Evolutionary conservation across 2,797 vertebrate genomes (phyloP).

Genomic region (Lepilemur ruficaudatus): DNA sequence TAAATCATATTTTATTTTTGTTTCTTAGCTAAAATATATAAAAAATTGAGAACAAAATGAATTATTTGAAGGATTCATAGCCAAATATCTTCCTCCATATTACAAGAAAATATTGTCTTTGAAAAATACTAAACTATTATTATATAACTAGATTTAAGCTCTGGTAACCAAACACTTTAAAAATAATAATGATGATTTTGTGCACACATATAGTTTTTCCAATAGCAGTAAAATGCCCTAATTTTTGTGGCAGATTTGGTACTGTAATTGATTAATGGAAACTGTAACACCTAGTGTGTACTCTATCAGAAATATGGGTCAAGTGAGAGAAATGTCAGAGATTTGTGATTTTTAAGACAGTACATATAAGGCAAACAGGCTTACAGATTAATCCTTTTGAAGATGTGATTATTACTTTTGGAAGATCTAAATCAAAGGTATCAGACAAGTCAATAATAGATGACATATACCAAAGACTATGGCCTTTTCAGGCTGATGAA

Average conservation of each 20-base stretch:
- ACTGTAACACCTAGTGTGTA: neutral
- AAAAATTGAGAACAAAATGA: neutral
- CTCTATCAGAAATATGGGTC: neutral
- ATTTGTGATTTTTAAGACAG: slow-evolving; percentile 13
- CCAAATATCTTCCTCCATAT: neutral
- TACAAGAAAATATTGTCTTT: neutral
- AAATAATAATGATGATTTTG: neutral
- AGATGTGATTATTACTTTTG: slow-evolving; percentile 58
- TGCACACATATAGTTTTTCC: neutral
- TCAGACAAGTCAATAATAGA: slow-evolving; percentile 55
- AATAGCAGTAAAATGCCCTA: neutral
- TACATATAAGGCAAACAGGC: neutral
- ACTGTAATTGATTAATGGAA: neutral
- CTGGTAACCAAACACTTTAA: neutral
- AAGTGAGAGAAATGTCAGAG: slow-evolving; percentile 28
- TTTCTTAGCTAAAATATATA: neutral
- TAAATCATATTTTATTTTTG: neutral
- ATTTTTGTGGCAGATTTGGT: slow-evolving; percentile 23
- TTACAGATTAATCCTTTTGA: slow-evolving; percentile 55
- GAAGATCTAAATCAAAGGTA: slow-evolving; percentile 64
- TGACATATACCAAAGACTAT: neutral
- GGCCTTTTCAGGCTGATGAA: slow-evolving; percentile 33
- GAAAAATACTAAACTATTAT: neutral
- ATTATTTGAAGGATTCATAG: neutral
- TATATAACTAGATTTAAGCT: neutral